Conservation (phyloP, 2,113 vertebrate genomes). For the Hylia prasina region DNA sequence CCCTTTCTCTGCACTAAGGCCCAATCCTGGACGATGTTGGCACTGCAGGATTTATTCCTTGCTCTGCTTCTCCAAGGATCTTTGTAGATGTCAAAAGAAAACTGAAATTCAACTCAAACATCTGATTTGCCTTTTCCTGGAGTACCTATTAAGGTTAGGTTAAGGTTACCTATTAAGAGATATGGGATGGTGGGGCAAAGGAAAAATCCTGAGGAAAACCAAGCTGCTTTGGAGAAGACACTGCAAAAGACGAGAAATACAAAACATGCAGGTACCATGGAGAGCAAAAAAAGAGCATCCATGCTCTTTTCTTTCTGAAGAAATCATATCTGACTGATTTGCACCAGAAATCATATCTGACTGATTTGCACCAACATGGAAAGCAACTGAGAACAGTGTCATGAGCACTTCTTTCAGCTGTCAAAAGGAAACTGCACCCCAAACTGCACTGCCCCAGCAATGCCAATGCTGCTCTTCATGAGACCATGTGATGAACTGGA, state of each 20-base stretch:
- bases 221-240: neutral
- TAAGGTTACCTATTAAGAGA: no score
- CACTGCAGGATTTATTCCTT: neutral
- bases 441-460: neutral
- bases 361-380: neutral
- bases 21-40: neutral
- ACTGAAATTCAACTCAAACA: neutral
- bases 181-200: neutral
- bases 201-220: neutral
- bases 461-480: neutral
- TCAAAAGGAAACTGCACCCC: neutral
- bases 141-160: neutral
- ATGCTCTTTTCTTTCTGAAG: neutral
- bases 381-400: neutral
- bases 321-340: neutral
- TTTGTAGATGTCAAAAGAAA: neutral
- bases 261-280: neutral
- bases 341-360: neutral
- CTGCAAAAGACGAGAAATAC: neutral
- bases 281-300: neutral
- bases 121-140: neutral
- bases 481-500: neutral
- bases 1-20: neutral
- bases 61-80: neutral
- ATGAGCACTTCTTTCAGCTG: rapidly evolving